Evolutionary conservation across 2,888 invertebrate genomes (phyloP), one percentile per base, ranked within the genome.

Genomic region (Dryomyza anilis): DNA sequence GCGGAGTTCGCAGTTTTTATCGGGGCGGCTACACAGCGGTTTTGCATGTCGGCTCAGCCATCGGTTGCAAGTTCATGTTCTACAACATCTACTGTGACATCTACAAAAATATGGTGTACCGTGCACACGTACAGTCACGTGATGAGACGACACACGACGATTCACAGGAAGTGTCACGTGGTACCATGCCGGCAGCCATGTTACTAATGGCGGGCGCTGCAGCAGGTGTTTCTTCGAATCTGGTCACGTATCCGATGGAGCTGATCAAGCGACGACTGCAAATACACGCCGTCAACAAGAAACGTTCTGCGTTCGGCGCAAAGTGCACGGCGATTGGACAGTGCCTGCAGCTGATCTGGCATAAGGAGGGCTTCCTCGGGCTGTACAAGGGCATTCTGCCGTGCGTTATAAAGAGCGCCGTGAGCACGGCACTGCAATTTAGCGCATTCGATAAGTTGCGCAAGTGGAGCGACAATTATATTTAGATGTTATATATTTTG

Each of bases 361-460:
- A 19, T 10, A 21, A 29, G 4, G 63, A 65, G 10, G 67, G 67
- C 2, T 21, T 55, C 1, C 3, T 29, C 6, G 67, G 65, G 1
- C 43, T 67, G 2, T 67, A 63, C 25, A 55, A 39, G 30, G 67
- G 67, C n/a, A 56, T 67, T 3, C 8, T 29, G 50, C 65, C 67
- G 16, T 63, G 33, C 21, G 1, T 65, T 14, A 3, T 67, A 4
- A 65, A 56, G 25, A 61, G 30, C 45, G 36, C 56, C 6, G 52
- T 68, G 4, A 66, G 52, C 21, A 60, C 64, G 21, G 48, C 68
- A 14, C 4, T 66, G 8, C 59, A 59, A 52, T 66, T 66, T 56
- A 46, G 59, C 36, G 52, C 27, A 3, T 66, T 39, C 48, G 60
- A 66, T 19, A 66, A 60, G 50, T 30, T 65, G 27, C 61, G 56